phyloP scores from a whole-genome alignment of 2,797 vertebrate genomes.

The Lacerta agilis region DNA sequence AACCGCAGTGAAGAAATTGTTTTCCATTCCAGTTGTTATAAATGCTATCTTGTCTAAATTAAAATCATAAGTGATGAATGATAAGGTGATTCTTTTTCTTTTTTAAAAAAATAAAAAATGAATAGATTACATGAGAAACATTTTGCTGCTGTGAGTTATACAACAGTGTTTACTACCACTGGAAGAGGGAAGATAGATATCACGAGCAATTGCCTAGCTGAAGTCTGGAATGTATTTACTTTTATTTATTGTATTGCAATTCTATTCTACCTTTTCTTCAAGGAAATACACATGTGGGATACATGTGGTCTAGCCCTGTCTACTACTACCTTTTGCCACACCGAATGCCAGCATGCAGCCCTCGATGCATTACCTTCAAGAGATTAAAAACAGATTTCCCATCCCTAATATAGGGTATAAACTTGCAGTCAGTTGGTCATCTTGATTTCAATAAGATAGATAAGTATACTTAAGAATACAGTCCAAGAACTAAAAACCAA shows the following conservation, averaged over 20 bases:
- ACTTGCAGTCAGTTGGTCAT: neutral
- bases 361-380: no score
- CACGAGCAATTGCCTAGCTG: neutral
- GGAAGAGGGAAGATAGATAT: neutral
- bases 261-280: no score
- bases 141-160: neutral
- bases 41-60: conserved; percentile 8
- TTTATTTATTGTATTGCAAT: no score
- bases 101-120: neutral
- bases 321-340: no score
- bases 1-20: conserved; percentile 4
- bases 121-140: neutral
- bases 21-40: conserved; percentile 25
- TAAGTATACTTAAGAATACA: neutral
- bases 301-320: no score
- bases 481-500: neutral
- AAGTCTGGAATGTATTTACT: neutral
- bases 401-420: neutral
- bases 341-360: no score
- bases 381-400: neutral
- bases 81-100: neutral
- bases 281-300: no score
- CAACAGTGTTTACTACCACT: neutral
- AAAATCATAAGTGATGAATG: conserved; percentile 5
- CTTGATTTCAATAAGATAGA: neutral